A percentile compares a stretch with the other conserved stretches of the same genome.
These are phyloP conservation scores for Numenius arquata DNA, from an alignment of 2,113 vertebrate genomes.

Conservation along the genomic window DNA sequence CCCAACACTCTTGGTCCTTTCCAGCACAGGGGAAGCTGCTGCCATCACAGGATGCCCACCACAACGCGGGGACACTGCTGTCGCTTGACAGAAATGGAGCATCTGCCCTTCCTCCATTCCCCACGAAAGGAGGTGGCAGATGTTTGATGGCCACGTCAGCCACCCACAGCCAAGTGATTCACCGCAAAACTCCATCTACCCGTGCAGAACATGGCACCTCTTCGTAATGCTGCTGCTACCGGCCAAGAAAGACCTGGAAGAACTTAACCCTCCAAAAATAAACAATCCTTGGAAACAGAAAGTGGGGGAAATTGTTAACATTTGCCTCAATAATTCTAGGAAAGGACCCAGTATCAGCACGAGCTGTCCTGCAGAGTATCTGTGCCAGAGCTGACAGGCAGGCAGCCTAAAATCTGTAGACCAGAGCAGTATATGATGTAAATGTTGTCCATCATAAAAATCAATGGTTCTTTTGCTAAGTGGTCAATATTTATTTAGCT, in stretches of 20 bases:
- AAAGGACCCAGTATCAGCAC: background rate
- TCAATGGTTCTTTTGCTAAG: slow-evolving; percentile 94
- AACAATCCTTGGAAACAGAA: background rate
- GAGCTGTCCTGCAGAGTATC: background rate
- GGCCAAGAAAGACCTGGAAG: background rate
- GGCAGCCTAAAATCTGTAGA: slow-evolving; percentile 50
- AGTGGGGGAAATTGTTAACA: background rate
- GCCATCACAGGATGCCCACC: background rate
- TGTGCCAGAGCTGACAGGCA: background rate
- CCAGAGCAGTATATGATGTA: slow-evolving; percentile 76
- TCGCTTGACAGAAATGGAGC: background rate
- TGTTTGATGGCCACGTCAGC: background rate
- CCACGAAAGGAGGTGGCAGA: background rate
- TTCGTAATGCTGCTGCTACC: accelerated
- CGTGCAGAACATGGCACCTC: accelerated
- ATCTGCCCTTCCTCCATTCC: background rate
- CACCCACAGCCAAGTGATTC: accelerated
- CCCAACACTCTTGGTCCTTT: background rate
- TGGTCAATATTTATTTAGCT: slow-evolving; percentile 97
- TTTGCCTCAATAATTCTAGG: background rate
- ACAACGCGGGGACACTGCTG: background rate
- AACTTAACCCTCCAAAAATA: background rate
- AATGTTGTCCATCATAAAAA: slow-evolving; percentile 85
- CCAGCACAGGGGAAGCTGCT: background rate
- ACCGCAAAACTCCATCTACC: background rate